Evolutionary conservation across 2,113 vertebrate genomes (phyloP).

Genomic region (Tyto alba): DNA sequence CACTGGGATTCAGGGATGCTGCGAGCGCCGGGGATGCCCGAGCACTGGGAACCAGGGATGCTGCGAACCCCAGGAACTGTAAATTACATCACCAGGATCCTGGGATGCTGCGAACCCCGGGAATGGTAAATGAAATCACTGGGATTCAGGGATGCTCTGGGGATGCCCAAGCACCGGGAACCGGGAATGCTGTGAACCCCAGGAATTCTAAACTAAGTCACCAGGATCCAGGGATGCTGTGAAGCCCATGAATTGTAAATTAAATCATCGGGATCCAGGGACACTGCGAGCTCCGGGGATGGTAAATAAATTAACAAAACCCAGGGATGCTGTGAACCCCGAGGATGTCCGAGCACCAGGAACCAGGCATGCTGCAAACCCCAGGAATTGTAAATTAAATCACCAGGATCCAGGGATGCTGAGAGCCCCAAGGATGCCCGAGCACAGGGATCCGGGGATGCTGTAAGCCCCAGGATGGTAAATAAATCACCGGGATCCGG

Average conservation of each 20-base stretch:
- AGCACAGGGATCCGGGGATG: not conserved
- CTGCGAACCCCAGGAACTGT: too few relatives aligned
- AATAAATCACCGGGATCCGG: not conserved
- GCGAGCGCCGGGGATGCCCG: too few relatives aligned
- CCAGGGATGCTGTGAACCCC: not conserved
- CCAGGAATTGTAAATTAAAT: too few relatives aligned
- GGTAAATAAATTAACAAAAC: rapidly evolving
- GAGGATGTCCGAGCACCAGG: not conserved
- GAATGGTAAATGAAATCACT: too few relatives aligned
- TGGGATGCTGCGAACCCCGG: too few relatives aligned
- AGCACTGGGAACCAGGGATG: too few relatives aligned
- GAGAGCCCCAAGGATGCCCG: too few relatives aligned
- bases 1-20: too few relatives aligned
- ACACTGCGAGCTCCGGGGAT: not conserved
- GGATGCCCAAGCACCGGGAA: not conserved
- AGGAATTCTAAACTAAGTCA: not conserved
- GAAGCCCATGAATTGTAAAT: too few relatives aligned
- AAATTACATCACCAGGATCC: too few relatives aligned
- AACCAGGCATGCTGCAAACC: not conserved
- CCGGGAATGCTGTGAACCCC: not conserved
- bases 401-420: too few relatives aligned
- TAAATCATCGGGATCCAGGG: not conserved
- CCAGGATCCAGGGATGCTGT: not conserved
- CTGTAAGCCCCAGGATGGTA: not conserved
- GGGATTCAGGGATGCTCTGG: too few relatives aligned